Evolutionary conservation across 2,113 vertebrate genomes (phyloP).

Genomic region (Austrofundulus limnaeus): DNA sequence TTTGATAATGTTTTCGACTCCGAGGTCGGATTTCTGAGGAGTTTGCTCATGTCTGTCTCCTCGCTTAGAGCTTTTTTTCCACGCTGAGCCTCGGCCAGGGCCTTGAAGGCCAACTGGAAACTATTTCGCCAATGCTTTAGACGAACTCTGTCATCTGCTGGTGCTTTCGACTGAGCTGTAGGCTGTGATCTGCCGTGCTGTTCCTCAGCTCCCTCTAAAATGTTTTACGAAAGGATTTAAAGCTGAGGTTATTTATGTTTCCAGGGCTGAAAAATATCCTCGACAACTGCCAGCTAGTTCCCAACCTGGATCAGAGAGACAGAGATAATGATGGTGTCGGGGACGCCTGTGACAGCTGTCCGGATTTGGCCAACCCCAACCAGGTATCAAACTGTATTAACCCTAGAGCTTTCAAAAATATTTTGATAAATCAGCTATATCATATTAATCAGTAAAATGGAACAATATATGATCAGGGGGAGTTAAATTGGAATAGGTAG

Average conservation of each 20-base stretch:
- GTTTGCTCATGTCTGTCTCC: slow-evolving; percentile 74
- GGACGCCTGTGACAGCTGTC: slow-evolving; percentile 95
- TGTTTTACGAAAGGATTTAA: slow-evolving; percentile 12
- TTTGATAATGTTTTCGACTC: slow-evolving; percentile 69
- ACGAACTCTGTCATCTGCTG: slow-evolving; percentile 70
- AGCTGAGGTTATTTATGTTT: slow-evolving; percentile 22
- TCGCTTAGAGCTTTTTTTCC: slow-evolving; percentile 72
- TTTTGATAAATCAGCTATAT: too few species aligned
- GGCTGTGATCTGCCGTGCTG: slow-evolving; percentile 16
- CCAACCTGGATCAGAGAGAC: slow-evolving; percentile 88
- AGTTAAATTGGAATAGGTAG: too few species aligned
- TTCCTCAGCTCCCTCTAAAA: not conserved
- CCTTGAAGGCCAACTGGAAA: slow-evolving; percentile 71
- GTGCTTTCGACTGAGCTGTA: slow-evolving; percentile 41
- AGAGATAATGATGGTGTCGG: slow-evolving; percentile 91
- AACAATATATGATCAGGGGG: too few species aligned
- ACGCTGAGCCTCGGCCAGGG: slow-evolving; percentile 57
- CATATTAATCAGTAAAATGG: too few species aligned
- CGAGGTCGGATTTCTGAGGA: slow-evolving; percentile 58
- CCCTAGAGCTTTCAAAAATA: too few species aligned
- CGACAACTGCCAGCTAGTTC: slow-evolving; percentile 90
- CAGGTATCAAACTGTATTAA: slow-evolving; percentile 80
- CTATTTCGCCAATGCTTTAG: slow-evolving; percentile 62
- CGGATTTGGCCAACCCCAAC: slow-evolving; percentile 89
- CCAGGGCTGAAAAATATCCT: slow-evolving; percentile 91